Evolutionary conservation across 2,797 vertebrate genomes (phyloP).

Genomic region (Margarornis squamiger): DNA sequence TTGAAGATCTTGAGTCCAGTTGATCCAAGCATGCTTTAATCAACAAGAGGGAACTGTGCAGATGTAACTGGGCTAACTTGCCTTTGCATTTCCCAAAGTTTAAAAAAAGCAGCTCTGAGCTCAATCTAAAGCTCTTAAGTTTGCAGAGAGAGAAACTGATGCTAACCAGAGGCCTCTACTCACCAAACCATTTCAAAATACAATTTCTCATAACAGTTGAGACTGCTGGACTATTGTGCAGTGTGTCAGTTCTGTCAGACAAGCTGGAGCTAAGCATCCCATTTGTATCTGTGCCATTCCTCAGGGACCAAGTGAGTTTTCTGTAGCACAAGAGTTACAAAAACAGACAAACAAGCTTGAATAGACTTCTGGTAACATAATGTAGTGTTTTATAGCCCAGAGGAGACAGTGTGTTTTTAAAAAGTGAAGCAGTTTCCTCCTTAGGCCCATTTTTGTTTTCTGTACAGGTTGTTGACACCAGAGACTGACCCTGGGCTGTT

Average conservation of each 20-base stretch:
- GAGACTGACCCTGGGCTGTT: background rate
- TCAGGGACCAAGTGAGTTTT: constrained; percentile 15
- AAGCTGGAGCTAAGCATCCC: background rate
- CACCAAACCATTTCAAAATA: background rate
- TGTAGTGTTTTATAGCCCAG: background rate
- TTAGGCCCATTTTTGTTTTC: background rate
- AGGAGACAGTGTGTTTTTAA: background rate
- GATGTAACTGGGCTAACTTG: background rate
- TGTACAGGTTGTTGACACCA: background rate
- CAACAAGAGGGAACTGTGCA: background rate
- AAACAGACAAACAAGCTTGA: background rate
- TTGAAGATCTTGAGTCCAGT: background rate
- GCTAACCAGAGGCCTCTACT: background rate
- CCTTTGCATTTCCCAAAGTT: background rate
- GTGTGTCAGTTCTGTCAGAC: background rate
- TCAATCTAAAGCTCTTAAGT: background rate
- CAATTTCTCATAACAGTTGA: background rate
- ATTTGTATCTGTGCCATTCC: background rate
- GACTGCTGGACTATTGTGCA: background rate
- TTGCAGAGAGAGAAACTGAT: background rate
- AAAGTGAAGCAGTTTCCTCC: background rate
- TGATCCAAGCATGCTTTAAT: background rate
- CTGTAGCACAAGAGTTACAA: background rate
- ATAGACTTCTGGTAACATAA: background rate
- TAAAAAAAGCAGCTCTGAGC: background rate